Conservation (phyloP, 2,113 vertebrate species). For the Garra rufa region DNA sequence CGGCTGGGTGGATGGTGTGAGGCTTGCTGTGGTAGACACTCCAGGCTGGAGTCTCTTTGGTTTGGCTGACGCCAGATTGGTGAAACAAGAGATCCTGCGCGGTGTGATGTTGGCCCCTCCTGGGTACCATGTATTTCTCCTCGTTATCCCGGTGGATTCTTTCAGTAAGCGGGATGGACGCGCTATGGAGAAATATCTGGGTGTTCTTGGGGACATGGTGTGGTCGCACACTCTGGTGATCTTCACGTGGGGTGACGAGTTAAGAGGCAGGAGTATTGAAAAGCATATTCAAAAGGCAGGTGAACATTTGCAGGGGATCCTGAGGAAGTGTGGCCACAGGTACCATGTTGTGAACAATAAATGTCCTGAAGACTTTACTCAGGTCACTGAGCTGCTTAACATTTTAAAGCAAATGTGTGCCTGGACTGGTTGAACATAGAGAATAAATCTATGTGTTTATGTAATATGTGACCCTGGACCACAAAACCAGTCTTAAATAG, state of each 20-base stretch:
- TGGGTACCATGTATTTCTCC: slow-evolving; percentile 53
- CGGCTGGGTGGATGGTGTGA: slow-evolving; percentile 18
- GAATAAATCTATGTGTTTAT: not conserved
- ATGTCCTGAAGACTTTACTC: not conserved
- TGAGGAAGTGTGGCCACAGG: slow-evolving; percentile 56
- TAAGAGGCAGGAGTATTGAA: slow-evolving; percentile 53
- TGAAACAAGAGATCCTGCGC: slow-evolving; percentile 51
- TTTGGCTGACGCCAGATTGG: slow-evolving; percentile 45
- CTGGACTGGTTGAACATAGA: not conserved
- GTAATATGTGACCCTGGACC: too few species aligned
- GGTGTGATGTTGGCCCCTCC: slow-evolving; percentile 48
- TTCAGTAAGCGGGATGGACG: slow-evolving; percentile 60
- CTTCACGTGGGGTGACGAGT: slow-evolving; percentile 62
- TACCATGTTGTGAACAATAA: slow-evolving; percentile 55
- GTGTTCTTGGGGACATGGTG: slow-evolving; percentile 40
- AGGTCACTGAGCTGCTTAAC: slow-evolving; percentile 56
- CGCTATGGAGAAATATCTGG: slow-evolving; percentile 56
- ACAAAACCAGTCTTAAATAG: too few species aligned
- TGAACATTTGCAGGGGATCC: slow-evolving; percentile 53
- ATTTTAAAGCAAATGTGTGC: slow-evolving; percentile 45
- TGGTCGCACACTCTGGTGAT: slow-evolving; percentile 61
- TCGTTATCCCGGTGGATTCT: slow-evolving; percentile 58
- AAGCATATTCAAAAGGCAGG: slow-evolving; percentile 52
- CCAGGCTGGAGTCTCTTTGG: slow-evolving; percentile 65
- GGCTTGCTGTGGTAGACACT: slow-evolving; percentile 61